These are phyloP conservation scores for Solea senegalensis DNA, from an alignment of 2,113 vertebrate genomes.

Conservation along the genomic window DNA sequence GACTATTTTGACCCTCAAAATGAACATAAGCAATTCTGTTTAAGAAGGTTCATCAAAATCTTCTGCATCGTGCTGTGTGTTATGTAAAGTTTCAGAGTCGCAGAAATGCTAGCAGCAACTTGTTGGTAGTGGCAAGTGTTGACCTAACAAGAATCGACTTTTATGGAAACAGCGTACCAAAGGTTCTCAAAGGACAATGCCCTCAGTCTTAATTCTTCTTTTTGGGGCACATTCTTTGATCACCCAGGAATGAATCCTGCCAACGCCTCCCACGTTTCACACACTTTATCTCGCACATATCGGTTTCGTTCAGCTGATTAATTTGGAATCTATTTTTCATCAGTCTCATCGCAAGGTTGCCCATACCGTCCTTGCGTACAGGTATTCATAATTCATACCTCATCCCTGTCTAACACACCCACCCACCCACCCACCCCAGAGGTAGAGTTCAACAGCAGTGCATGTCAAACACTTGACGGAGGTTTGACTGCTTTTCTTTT, in stretches of 20 bases:
- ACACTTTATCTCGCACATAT: not conserved
- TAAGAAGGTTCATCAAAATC: not conserved
- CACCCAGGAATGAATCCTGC: not conserved
- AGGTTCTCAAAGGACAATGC: not conserved
- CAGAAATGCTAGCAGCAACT: not conserved
- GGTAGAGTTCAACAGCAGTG: constrained; percentile 16
- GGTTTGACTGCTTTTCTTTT: constrained; percentile 1
- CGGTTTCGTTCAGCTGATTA: constrained; percentile 4
- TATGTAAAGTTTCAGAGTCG: not conserved
- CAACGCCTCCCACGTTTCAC: constrained; percentile 36
- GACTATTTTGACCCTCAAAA: not conserved
- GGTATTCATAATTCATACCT: constrained; percentile 21
- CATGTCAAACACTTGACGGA: not conserved
- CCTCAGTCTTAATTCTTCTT: not conserved
- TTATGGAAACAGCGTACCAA: not conserved
- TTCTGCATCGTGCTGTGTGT: not conserved
- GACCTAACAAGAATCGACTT: not conserved
- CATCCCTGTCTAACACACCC: no score
- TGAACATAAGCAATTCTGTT: not conserved
- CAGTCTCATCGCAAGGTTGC: not conserved
- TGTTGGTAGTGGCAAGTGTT: not conserved
- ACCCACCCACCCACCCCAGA: constrained; percentile 49
- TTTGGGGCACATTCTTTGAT: not conserved
- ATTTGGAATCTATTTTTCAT: not conserved
- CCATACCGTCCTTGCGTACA: not conserved